Evolutionary conservation across 2,797 vertebrate species (phyloP).

Genomic region (Miichthys miiuy): DNA sequence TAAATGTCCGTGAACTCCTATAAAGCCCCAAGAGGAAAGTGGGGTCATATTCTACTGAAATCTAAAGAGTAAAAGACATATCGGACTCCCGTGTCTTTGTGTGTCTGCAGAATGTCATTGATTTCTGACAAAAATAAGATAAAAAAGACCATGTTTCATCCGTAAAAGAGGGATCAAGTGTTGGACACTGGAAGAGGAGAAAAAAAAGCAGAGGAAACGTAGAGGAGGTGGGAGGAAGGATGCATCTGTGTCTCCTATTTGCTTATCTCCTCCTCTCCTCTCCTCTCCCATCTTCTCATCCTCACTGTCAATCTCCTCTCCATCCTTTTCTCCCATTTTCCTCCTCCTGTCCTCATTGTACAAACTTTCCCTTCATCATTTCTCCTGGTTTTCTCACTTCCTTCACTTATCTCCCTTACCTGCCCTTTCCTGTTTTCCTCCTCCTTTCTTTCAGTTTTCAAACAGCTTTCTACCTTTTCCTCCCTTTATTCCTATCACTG

Average conservation of each 20-base stretch:
- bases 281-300: background rate
- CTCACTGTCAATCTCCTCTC: rapidly evolving
- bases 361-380: background rate
- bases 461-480: background rate
- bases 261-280: background rate
- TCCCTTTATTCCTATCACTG: background rate
- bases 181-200: slow-evolving; percentile 45
- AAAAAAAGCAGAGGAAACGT: slow-evolving; percentile 7
- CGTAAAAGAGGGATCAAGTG: slow-evolving; percentile 81
- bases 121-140: slow-evolving; percentile 81
- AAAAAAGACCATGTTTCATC: slow-evolving; percentile 72
- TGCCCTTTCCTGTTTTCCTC: background rate
- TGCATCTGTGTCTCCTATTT: background rate
- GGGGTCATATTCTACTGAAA: slow-evolving; percentile 75
- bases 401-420: background rate
- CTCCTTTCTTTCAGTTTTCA: background rate
- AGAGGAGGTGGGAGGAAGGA: background rate
- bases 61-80: slow-evolving; percentile 79
- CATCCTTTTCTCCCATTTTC: background rate
- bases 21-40: slow-evolving; percentile 46
- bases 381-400: background rate
- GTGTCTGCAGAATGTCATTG: slow-evolving; percentile 78
- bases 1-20: slow-evolving; percentile 66
- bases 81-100: slow-evolving; percentile 67
- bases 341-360: too few relatives aligned